Evolutionary conservation across 2,888 invertebrate genomes (phyloP).

Genomic region (Agonopterix arenella): DNA sequence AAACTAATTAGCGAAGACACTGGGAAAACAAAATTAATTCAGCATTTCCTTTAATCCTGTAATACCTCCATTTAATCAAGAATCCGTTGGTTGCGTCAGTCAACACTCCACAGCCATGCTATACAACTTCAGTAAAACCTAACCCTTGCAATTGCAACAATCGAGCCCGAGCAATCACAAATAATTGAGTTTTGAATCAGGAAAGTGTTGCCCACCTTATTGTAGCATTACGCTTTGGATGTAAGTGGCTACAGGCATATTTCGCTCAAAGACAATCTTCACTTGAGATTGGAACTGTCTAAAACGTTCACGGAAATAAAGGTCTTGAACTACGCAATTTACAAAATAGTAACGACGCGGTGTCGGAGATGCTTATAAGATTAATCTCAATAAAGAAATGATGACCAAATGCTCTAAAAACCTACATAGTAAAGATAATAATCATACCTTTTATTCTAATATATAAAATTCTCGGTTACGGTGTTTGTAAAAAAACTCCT

Average conservation of each 20-base stretch:
- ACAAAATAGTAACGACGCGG: no score
- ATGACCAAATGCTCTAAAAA: no score
- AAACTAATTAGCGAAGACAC: no score
- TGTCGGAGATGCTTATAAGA: no score
- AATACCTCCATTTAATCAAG: background rate
- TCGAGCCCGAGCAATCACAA: constrained; percentile 9
- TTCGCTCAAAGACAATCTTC: background rate
- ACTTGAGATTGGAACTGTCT: background rate
- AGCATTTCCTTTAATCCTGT: no score
- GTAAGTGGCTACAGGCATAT: background rate
- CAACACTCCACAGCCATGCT: background rate
- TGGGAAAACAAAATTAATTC: no score
- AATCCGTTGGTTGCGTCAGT: background rate
- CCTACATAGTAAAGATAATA: no score
- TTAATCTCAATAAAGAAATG: no score
- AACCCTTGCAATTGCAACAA: constrained; percentile 10
- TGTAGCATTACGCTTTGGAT: constrained; percentile 4
- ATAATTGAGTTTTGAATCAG: constrained; percentile 11
- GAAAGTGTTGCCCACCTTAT: constrained; percentile 9
- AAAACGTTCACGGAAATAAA: background rate
- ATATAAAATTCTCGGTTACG: no score
- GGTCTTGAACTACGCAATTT: background rate
- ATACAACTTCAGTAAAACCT: background rate
- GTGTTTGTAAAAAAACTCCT: no score
- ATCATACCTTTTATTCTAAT: no score